Percentiles rank a stretch among this genome's conserved stretches.
Evolutionary conservation across 2,113 vertebrate genomes (phyloP).

Genomic region (Erythrocercus mccallii): DNA sequence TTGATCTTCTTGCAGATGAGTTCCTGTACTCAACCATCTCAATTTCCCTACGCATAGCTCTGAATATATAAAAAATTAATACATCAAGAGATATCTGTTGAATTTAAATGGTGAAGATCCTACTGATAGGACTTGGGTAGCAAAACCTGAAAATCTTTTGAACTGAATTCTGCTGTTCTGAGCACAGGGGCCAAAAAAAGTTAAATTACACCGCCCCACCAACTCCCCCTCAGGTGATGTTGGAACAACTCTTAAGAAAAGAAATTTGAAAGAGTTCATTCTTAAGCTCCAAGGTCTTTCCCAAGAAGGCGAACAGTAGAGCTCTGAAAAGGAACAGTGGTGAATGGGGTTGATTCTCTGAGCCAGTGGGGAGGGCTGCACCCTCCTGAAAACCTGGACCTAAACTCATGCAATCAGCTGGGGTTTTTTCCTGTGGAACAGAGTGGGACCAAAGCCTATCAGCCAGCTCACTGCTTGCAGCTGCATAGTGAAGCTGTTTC

Average conservation of each 20-base stretch:
- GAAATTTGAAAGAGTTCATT: slow-evolving; percentile 73
- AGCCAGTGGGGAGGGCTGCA: neutral
- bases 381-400: neutral
- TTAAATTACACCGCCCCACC: accelerated
- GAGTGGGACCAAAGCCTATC: neutral
- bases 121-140: neutral
- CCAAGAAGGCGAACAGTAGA: slow-evolving; percentile 55
- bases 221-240: neutral
- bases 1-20: neutral
- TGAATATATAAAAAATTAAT: neutral
- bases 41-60: neutral
- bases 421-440: neutral
- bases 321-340: slow-evolving; percentile 66
- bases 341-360: slow-evolving; percentile 66
- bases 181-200: slow-evolving; percentile 44
- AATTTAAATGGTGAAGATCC: neutral
- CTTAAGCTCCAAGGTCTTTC: slow-evolving; percentile 55
- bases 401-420: neutral
- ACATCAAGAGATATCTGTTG: neutral
- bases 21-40: neutral
- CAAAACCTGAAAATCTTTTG: neutral
- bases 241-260: slow-evolving; percentile 70
- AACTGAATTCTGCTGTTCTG: slow-evolving; percentile 8
- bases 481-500: neutral
- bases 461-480: neutral